Evolutionary conservation across 2,113 vertebrate species (phyloP), one percentile per base, ranked within the genome.

Genomic region (Larimichthys crocea): DNA sequence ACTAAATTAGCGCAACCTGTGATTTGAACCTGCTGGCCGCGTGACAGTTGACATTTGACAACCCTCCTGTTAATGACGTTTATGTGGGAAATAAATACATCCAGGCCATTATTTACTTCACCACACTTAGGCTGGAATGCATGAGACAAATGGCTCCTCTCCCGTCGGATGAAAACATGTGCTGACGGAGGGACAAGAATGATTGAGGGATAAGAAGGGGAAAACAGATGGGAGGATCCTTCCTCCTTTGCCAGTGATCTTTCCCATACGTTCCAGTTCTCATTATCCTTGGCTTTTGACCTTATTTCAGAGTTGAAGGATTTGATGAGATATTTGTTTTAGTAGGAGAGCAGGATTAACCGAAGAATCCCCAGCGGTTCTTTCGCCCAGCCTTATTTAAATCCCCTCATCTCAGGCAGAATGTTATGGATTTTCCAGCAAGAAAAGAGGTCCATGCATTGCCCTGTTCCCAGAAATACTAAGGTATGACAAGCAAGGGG

Each of bases 241-340:
- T 52, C 65, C 22, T 59, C 81, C 69, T 84, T 64, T 74, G 64
- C 65, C 5, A 24, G 74, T 86, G 79, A 84, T 82, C 84, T 75
- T 85, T 79, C 75, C 85, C 82, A 87, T 91, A 92, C 79, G 63
- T 85, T 84, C 68, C 79, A 19, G 63, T 86, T 89, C 83, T 88
- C 83, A 91, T 93, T 92, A 92, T 91, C 86, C 87, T 86, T 88
- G 82, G 83, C 88, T 86, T 90, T 50, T 93, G 92, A 92, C 92
- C 91, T 86, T 79, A 85, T 88, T 92, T 80, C 62, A 74, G 76
- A 77, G 60, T 87, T 75, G 87, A 88, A 84, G 86, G 84, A 90
- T 88, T 93, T 91, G 84, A 91, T 84, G 82, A 88, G 88, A 90
- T 88, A 82, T 90, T 90, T 89, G 71, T 83, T 88, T 88, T 17